Evolutionary conservation across 2,888 invertebrate genomes (phyloP), one percentile per base, ranked within the genome.

Genomic region (Erannis defoliaria): DNA sequence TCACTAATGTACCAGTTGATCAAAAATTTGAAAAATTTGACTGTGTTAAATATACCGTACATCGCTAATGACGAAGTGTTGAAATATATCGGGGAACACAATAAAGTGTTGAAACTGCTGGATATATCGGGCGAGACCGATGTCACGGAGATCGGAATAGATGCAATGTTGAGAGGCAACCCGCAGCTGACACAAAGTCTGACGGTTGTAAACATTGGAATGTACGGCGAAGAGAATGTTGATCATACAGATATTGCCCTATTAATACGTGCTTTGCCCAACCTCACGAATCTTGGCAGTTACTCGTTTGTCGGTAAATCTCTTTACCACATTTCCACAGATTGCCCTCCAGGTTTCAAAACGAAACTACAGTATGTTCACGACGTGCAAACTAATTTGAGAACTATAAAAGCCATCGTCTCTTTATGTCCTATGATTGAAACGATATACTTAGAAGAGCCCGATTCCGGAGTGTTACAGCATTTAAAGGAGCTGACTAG

Each of bases 111-210:
- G 50, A 94, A 94, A 67, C 85, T 95, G 9, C 80, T 96, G 21
- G 95, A 96, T 71, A 94, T 96, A 62, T 96, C 96, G 0, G 96
- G 96, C 1, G 96, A 96, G 78, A 95, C 95, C 8, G 94, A 94
- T 75, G 95, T 96, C 40, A 95, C 95, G 0, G 94, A 94, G 76
- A 94, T 94, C 23, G 95, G 95, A 55, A 94, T 96, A 48, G 94
- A 94, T 57, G 88, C 90, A 1, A 89, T 96, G 78, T 81, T 94
- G 45, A 88, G 82, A 29, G 93, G 94, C 0, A 87, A 93, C 55
- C 89, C 94, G n/a, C 86, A 89, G 68, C 85, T 93, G 63, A 92
- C 94, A 12, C 90, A 94, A 40, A 93, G 90, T 51, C 77, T 96
- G 37, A 94, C 94, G 4, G 93, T 95, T 42, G 89, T 96, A 46